A percentile compares a stretch with the other conserved stretches of the same genome.
These are phyloP conservation scores for Epizoanthus rinbou DNA, from an alignment of 92 coral and sea anemone species.

Conservation along the genomic window DNA sequence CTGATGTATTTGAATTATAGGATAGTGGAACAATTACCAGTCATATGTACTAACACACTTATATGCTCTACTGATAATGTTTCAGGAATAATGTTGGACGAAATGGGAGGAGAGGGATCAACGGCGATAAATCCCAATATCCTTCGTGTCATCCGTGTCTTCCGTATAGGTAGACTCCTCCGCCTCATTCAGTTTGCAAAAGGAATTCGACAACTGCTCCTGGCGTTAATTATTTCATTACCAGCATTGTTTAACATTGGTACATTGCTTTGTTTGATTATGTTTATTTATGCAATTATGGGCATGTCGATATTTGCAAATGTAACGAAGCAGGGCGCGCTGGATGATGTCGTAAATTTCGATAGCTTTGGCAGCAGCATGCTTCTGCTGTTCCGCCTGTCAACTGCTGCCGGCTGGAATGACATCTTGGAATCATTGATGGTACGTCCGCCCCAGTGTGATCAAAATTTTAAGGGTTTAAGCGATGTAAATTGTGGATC, in stretches of 20 bases:
- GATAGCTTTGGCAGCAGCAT: constrained; percentile 90
- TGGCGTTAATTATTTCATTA: constrained; percentile 84
- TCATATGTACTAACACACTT: not conserved
- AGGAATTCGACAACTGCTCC: constrained; percentile 90
- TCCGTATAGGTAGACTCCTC: constrained; percentile 85
- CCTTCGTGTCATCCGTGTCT: constrained; percentile 84
- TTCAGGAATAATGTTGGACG: constrained; percentile 83
- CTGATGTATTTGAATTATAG: too few relatives aligned
- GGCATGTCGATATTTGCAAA: constrained; percentile 94
- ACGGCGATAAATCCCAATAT: constrained; percentile 75
- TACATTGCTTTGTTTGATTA: constrained; percentile 80
- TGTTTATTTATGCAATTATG: constrained; percentile 91
- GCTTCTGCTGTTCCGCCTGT: constrained; percentile 85
- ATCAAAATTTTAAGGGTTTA: constrained; percentile 56
- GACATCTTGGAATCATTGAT: constrained; percentile 86
- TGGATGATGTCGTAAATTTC: constrained; percentile 88
- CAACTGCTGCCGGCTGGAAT: constrained; percentile 98
- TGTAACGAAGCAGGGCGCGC: constrained; percentile 78
- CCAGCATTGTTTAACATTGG: constrained; percentile 97
- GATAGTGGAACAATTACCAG: too few relatives aligned
- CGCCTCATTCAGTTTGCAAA: constrained; percentile 92
- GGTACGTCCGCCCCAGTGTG: constrained; percentile 91
- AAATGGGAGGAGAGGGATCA: constrained; percentile 56
- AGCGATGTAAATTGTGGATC: constrained; percentile 88
- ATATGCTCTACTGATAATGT: not conserved